Evolutionary conservation across 2,888 invertebrate genomes (phyloP), one percentile per base, ranked within the genome.

Genomic region (Sphaeridia pumilis): DNA sequence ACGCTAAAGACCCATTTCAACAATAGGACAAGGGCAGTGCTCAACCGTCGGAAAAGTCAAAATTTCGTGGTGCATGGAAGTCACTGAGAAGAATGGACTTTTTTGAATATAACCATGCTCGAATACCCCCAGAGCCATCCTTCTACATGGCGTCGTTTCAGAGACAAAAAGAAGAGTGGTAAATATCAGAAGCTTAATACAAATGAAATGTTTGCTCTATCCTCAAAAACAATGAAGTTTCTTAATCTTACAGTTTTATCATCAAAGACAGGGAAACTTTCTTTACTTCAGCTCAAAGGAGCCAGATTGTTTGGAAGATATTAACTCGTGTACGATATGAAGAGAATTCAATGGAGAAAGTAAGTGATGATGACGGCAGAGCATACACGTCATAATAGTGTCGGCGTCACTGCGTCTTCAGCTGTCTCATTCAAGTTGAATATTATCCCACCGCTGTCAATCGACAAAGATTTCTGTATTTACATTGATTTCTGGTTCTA

Each of bases 231-330:
- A n/a, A n/a, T n/a, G n/a, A n/a, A n/a, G 7, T 17, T 12, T 17
- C n/a, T 17, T 20, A n/a, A n/a, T 12, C 17, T 12, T 35, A 2
- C 31, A 47, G 47, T n/a, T 47, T 47, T 22, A 47, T 47, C n/a
- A 47, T 47, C 26, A 47, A 47, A 70, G 88, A 92, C 69, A 77
- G 87, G 31, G 83, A 87, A 55, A 83, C 85, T 0, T 83, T 83
- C 44, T 93, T 83, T 68, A 87, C 89, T 0, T 83, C 86, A 31
- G 87, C 90, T 0, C 92, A 94, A 67, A 76, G 93, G 46, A 88
- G 87, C 63, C 73, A 87, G 27, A 83, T 87, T 67, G 90, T 90
- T 1, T 90, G 89, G 87, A 90, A 93, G 68, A 86, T 93, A 58
- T 72, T 93, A n/a, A 73, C 87, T 12, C 74, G 90, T 55, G 82